phyloP scores from a whole-genome alignment of 2,113 vertebrate genomes.

The Microcebus lehilahytsara region DNA sequence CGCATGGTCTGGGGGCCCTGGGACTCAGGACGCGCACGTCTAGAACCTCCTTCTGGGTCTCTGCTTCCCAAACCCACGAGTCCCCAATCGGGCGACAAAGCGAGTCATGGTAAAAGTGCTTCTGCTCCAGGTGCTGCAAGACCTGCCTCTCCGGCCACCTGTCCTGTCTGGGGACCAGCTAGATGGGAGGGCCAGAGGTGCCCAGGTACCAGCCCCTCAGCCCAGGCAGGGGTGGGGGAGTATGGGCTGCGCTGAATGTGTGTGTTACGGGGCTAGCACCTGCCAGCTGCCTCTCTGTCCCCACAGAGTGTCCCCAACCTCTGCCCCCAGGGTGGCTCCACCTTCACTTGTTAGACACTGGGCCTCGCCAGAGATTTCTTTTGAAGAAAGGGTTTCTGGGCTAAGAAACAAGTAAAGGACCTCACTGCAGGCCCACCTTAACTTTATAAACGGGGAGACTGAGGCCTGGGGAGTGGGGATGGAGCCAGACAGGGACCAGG shows the following conservation, averaged over 20 bases:
- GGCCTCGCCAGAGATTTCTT: background rate
- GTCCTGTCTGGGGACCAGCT: background rate
- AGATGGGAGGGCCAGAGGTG: no score
- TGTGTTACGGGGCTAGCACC: background rate
- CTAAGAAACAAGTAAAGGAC: background rate
- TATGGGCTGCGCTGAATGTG: background rate
- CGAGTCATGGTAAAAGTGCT: rapidly evolving
- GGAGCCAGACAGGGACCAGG: background rate
- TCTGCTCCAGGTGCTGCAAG: background rate
- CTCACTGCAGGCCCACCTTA: background rate
- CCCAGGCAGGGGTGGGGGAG: no score
- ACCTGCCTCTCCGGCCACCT: background rate
- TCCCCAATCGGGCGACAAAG: background rate
- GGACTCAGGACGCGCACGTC: rapidly evolving
- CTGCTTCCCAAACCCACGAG: background rate
- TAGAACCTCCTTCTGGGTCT: background rate
- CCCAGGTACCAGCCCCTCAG: background rate
- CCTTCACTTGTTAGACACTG: background rate
- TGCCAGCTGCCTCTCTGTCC: background rate
- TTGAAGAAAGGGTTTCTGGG: background rate
- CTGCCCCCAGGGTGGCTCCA: background rate
- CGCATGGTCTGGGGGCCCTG: no score
- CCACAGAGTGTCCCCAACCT: background rate
- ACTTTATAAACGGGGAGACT: background rate
- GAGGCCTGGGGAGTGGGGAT: background rate